A percentile compares a stretch with the other conserved stretches of the same genome.
These are phyloP conservation scores for Delichon dasypus DNA, from an alignment of 2,797 vertebrate genomes.

Conservation along the genomic window DNA sequence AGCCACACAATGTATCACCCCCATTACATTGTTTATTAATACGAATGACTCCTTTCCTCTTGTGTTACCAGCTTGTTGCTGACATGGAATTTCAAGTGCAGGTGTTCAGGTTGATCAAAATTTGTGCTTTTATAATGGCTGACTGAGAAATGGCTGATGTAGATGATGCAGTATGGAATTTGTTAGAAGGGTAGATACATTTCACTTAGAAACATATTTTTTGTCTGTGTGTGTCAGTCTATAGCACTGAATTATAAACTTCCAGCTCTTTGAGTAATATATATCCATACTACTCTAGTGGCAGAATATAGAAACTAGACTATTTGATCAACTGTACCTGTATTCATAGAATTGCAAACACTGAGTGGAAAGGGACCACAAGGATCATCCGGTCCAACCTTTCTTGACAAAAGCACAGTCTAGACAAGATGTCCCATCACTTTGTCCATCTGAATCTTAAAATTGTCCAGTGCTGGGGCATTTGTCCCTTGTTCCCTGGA, in stretches of 20 bases:
- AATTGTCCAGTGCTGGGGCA: background rate
- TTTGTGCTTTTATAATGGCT: background rate
- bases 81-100: background rate
- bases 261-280: background rate
- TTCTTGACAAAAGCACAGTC: background rate
- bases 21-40: conserved; percentile 29
- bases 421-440: background rate
- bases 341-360: background rate
- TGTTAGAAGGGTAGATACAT: background rate
- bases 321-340: background rate
- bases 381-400: background rate
- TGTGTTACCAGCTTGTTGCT: background rate
- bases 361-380: background rate
- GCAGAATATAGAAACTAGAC: background rate
- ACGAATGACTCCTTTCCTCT: background rate
- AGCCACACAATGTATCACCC: background rate
- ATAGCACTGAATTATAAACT: background rate
- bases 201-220: background rate
- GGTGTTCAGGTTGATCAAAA: background rate
- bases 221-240: background rate
- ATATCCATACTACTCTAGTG: background rate
- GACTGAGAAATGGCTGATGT: background rate
- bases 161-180: background rate
- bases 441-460: background rate
- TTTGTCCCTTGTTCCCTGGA: background rate